A percentile compares a stretch with the other conserved stretches of the same genome.
Conservation (phyloP, 2,113 vertebrate species). For the Poecile atricapillus region DNA sequence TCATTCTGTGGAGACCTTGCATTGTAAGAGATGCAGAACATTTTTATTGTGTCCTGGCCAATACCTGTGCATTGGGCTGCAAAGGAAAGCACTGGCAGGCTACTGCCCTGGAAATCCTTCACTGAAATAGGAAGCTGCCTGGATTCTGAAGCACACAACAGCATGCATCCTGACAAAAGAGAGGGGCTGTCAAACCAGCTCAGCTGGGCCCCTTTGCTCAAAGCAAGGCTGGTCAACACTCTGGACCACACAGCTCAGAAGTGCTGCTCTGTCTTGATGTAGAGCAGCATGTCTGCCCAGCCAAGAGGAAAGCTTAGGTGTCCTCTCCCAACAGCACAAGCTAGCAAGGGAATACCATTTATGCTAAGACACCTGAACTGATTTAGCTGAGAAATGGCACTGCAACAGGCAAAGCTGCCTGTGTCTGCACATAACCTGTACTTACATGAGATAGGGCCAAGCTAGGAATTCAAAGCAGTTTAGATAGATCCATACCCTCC, state of each 20-base stretch:
- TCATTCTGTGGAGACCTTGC: neutral
- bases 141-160: neutral
- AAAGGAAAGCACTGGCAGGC: neutral
- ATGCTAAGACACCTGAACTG: neutral
- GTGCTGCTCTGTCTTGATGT: neutral
- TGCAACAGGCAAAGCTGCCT: neutral
- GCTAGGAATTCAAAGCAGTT: neutral
- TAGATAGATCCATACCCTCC: neutral
- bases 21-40: neutral
- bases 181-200: neutral
- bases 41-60: neutral
- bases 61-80: neutral
- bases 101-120: neutral
- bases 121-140: neutral
- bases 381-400: neutral
- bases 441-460: neutral
- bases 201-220: neutral
- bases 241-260: fast-evolving
- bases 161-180: neutral
- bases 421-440: neutral
- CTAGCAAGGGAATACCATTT: neutral
- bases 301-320: neutral
- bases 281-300: neutral
- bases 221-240: neutral
- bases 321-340: neutral